A percentile compares a stretch with the other conserved stretches of the same genome.
These are phyloP conservation scores for Drosophila stalkeri DNA, from an alignment of 2,888 invertebrate genomes.

Conservation along the genomic window DNA sequence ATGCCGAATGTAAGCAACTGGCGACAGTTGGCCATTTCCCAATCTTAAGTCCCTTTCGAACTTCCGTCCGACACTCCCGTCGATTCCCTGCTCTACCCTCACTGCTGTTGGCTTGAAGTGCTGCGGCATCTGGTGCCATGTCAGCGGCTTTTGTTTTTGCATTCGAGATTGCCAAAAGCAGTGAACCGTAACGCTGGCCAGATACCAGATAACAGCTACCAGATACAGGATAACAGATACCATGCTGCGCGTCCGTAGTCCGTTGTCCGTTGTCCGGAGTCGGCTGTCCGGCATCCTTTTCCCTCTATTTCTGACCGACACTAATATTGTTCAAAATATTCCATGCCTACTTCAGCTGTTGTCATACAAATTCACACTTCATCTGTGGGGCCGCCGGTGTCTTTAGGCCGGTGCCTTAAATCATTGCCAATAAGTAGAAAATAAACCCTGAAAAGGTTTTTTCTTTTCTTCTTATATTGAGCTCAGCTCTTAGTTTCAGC, in stretches of 20 bases:
- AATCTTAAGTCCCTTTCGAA: background rate
- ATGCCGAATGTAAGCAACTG: constrained; percentile 43
- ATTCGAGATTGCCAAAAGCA: constrained; percentile 63
- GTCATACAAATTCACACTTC: constrained; percentile 8
- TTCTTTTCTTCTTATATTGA: background rate
- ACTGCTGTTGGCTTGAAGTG: constrained; percentile 6
- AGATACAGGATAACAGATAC: constrained; percentile 17
- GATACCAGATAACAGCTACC: constrained; percentile 46
- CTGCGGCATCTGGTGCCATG: constrained; percentile 64
- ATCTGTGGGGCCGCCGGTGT: background rate
- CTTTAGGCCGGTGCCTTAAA: constrained; percentile 4
- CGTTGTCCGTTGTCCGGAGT: background rate
- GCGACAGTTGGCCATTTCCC: constrained; percentile 36
- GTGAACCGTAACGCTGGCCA: constrained; percentile 66
- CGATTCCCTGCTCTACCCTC: no score
- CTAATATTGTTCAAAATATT: constrained; percentile 34
- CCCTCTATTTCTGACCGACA: constrained; percentile 19
- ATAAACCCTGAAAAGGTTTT: background rate
- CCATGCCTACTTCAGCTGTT: constrained; percentile 20
- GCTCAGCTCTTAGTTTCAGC: background rate
- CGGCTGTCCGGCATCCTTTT: constrained; percentile 1
- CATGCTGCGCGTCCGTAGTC: constrained; percentile 14
- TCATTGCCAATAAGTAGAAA: constrained; percentile 16
- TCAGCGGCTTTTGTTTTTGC: constrained; percentile 74
- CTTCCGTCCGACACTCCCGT: no score